Percentiles rank a stretch among this genome's conserved stretches.
These are phyloP conservation scores for Bos javanicus DNA, from an alignment of 2,113 vertebrate species.

Conservation along the genomic window DNA sequence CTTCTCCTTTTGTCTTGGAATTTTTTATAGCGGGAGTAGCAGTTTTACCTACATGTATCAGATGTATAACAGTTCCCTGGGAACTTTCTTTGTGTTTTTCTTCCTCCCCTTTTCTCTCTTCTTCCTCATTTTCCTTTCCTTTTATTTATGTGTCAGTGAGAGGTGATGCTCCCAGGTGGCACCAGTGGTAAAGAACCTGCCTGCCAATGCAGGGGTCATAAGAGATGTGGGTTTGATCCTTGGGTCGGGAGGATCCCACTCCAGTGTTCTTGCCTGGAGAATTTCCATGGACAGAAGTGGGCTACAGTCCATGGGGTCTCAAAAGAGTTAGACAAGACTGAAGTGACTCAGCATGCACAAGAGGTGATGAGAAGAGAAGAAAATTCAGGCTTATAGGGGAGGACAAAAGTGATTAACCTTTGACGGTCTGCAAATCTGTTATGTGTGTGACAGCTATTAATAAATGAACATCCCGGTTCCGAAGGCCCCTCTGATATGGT, in stretches of 20 bases:
- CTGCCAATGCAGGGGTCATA: neutral
- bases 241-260: neutral
- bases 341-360: neutral
- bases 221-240: neutral
- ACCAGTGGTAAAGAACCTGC: neutral
- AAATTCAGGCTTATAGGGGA: neutral
- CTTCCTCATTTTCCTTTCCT: neutral
- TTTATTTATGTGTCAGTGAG: neutral
- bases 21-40: neutral
- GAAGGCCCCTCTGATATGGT: neutral
- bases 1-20: neutral
- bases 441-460: neutral
- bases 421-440: neutral
- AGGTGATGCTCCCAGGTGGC: neutral
- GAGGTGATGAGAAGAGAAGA: neutral
- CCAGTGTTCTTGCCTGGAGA: neutral
- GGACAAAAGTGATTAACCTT: neutral
- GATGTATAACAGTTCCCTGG: fast-evolving
- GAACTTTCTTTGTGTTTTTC: fast-evolving
- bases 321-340: neutral
- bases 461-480: neutral
- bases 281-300: neutral
- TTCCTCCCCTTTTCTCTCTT: neutral
- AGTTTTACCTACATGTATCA: neutral
- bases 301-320: neutral